These are phyloP conservation scores for Heliopora coerulea DNA, from an alignment of 92 coral and sea anemone genomes.

Conservation along the genomic window DNA sequence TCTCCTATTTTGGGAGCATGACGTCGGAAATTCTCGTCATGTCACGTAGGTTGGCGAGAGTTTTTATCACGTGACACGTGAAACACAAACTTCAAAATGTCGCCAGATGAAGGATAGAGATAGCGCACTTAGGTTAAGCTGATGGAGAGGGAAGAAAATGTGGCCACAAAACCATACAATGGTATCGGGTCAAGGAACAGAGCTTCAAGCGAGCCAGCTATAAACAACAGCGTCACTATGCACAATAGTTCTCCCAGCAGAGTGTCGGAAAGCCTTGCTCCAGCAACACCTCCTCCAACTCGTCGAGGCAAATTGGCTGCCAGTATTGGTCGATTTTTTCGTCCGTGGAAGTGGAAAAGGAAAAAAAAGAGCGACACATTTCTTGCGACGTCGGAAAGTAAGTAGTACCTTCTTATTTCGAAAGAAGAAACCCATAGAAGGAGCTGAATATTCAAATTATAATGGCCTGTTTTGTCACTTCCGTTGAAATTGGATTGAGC, in stretches of 20 bases:
- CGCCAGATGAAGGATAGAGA: constrained; percentile 2
- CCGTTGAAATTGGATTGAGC: neutral
- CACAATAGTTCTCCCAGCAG: neutral
- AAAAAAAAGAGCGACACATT: constrained; percentile 95
- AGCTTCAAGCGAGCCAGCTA: constrained; percentile 27
- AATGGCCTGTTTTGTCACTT: neutral
- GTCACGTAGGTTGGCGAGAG: neutral
- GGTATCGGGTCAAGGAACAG: constrained; percentile 25
- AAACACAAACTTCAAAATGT: constrained; percentile 34
- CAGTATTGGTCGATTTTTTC: constrained; percentile 79
- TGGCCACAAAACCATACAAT: constrained; percentile 7
- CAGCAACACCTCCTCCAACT: constrained; percentile 79
- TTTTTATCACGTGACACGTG: constrained; percentile 27
- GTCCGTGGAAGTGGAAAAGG: constrained; percentile 98
- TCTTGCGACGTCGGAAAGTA: constrained; percentile 96
- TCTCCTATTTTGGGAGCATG: no score
- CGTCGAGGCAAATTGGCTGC: constrained; percentile 85
- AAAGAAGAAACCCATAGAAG: neutral
- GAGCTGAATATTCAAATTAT: neutral
- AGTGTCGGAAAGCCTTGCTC: constrained; percentile 13
- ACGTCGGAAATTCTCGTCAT: no score
- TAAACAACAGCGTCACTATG: constrained; percentile 8
- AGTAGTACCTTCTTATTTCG: constrained; percentile 29
- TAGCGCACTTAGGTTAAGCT: neutral
- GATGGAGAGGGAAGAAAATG: constrained; percentile 20